Evolutionary conservation across 30 jellyfish, hydroid and myxozoan species (phyloP).

Genomic region (Pseudorhiza aurosa): DNA sequence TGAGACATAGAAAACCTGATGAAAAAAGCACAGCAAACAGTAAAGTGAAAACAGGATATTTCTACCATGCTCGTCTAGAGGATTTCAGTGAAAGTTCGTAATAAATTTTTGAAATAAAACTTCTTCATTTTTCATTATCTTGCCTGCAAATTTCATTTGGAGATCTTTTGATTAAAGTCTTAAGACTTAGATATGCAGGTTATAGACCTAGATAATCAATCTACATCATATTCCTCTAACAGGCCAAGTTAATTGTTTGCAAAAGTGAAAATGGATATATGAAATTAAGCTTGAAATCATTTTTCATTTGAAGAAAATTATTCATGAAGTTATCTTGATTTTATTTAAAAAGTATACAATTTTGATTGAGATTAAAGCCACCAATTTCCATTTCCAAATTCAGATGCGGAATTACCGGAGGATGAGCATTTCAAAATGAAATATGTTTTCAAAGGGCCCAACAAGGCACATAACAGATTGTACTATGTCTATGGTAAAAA

Average conservation of each 20-base stretch:
- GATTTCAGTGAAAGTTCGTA: slow-evolving; percentile 88
- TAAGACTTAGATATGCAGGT: neutral
- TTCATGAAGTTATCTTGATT: neutral
- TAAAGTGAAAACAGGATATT: slow-evolving; percentile 82
- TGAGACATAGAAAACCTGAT: slow-evolving; percentile 87
- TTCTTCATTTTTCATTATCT: neutral
- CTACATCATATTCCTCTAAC: no score
- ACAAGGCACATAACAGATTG: slow-evolving; percentile 74
- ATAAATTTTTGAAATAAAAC: no score
- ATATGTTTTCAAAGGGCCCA: slow-evolving; percentile 92
- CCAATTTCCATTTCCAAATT: no score
- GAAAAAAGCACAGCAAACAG: slow-evolving; percentile 64
- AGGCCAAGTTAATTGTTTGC: no score
- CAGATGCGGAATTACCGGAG: slow-evolving; percentile 76
- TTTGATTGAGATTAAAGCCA: no score
- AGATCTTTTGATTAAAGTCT: neutral
- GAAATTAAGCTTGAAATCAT: no score
- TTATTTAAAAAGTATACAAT: no score
- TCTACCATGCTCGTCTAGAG: slow-evolving; percentile 91
- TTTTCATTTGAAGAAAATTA: neutral
- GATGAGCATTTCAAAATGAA: slow-evolving; percentile 71
- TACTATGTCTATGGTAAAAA: slow-evolving; percentile 90
- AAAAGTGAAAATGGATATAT: no score
- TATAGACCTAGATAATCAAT: no score
- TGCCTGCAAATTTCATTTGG: neutral